Conservation (phyloP, 2,888 invertebrate species). For the Chirona hameri region DNA sequence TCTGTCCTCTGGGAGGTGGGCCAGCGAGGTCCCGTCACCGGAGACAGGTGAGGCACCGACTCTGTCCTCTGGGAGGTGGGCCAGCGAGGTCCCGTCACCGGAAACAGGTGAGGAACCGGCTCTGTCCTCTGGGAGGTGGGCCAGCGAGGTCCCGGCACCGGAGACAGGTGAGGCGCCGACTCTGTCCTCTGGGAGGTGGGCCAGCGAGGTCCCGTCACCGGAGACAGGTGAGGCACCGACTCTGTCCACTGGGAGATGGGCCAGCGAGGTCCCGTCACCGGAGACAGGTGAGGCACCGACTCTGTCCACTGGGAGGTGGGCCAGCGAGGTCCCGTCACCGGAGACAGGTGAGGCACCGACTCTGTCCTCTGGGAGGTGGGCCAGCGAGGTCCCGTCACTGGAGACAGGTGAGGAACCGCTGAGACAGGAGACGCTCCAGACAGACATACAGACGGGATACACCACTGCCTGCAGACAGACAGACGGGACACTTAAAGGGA, state of each 20-base stretch:
- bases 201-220: conserved; percentile 48
- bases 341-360: no score
- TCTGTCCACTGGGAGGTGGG: conserved; percentile 63
- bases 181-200: conserved; percentile 63
- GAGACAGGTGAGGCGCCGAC: no score
- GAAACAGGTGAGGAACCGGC: no score
- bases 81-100: conserved; percentile 48
- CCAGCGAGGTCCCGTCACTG: conserved; percentile 47
- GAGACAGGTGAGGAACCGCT: no score
- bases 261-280: conserved; percentile 48
- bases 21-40: conserved; percentile 48
- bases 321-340: conserved; percentile 48
- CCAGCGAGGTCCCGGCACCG: conserved; percentile 48
- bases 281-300: no score
- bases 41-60: no score
- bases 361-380: conserved; percentile 63
- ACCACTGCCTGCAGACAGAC: no score
- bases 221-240: no score
- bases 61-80: conserved; percentile 63
- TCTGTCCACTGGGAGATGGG: conserved; percentile 63
- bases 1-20: conserved; percentile 63
- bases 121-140: conserved; percentile 63
- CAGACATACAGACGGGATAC: no score
- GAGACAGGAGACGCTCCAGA: no score
- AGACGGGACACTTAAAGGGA: no score